phyloP scores from a whole-genome alignment of 1,140 invertebrate genomes.

The Drosophila neocordata region DNA sequence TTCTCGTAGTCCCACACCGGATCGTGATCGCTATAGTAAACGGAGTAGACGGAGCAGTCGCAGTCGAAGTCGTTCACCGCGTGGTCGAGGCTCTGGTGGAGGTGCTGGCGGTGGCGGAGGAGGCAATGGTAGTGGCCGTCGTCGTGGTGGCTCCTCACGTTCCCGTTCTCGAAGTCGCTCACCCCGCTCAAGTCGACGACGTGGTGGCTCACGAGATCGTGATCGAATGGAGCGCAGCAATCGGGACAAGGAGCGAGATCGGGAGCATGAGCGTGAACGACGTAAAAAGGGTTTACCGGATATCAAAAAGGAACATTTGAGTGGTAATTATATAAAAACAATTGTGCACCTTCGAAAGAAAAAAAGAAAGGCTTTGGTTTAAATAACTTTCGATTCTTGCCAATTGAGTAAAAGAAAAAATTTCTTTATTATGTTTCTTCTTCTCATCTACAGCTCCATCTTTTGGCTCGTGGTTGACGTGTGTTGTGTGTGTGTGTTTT shows the following conservation, averaged over 20 bases:
- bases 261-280: slow-evolving; percentile 90
- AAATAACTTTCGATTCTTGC: background rate
- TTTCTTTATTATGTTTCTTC: slow-evolving; percentile 28
- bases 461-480: slow-evolving; percentile 70
- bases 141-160: slow-evolving; percentile 77
- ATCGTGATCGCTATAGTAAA: slow-evolving; percentile 83
- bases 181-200: slow-evolving; percentile 82
- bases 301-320: slow-evolving; percentile 93
- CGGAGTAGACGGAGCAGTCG: slow-evolving; percentile 82
- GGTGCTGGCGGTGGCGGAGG: slow-evolving; percentile 48
- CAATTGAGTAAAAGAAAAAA: slow-evolving; percentile 37
- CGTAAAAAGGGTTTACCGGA: slow-evolving; percentile 94
- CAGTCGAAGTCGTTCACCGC: slow-evolving; percentile 83
- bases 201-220: slow-evolving; percentile 84
- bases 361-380: background rate
- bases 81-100: slow-evolving; percentile 70
- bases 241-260: slow-evolving; percentile 90
- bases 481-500: slow-evolving; percentile 54
- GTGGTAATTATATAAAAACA: slow-evolving; percentile 85
- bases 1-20: slow-evolving; percentile 85
- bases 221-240: slow-evolving; percentile 86
- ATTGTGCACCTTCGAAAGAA: slow-evolving; percentile 6
- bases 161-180: slow-evolving; percentile 82
- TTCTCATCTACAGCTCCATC: slow-evolving; percentile 52
- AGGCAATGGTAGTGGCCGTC: slow-evolving; percentile 61